Evolutionary conservation across 2,113 vertebrate species (phyloP).

Genomic region (Actinemys pallida): DNA sequence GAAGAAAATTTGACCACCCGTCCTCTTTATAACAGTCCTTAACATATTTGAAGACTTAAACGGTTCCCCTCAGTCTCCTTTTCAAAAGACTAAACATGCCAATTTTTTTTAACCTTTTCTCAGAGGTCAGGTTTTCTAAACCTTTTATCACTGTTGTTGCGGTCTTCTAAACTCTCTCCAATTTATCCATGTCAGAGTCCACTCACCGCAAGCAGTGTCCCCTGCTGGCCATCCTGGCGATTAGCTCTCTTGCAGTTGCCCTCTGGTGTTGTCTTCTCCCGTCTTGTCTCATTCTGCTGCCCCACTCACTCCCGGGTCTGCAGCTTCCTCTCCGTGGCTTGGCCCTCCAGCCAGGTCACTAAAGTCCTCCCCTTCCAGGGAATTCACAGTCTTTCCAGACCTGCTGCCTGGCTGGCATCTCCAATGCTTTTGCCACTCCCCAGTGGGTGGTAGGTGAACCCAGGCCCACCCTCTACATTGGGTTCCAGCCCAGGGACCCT

Average conservation of each 20-base stretch:
- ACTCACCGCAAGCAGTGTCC: background rate
- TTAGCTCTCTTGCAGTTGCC: background rate
- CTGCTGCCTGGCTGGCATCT: background rate
- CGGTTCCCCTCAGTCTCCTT: too few relatives aligned
- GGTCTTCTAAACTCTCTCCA: background rate
- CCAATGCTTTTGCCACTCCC: background rate
- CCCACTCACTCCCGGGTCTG: background rate
- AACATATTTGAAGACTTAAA: too few relatives aligned
- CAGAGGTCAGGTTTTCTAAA: background rate
- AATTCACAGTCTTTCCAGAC: background rate
- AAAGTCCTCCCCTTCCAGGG: background rate
- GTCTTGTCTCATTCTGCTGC: background rate
- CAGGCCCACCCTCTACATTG: background rate
- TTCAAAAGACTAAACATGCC: too few relatives aligned
- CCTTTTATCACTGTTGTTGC: background rate
- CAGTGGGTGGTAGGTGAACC: background rate
- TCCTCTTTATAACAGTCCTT: background rate
- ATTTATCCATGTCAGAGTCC: background rate
- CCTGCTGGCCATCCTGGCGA: background rate
- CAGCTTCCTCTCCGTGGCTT: background rate
- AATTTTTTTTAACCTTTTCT: background rate
- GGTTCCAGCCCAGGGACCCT: background rate
- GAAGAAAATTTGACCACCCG: background rate
- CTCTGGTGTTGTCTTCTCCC: background rate
- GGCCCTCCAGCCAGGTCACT: background rate